Evolutionary conservation across 2,888 invertebrate genomes (phyloP).

Genomic region (Polia nebulosa): DNA sequence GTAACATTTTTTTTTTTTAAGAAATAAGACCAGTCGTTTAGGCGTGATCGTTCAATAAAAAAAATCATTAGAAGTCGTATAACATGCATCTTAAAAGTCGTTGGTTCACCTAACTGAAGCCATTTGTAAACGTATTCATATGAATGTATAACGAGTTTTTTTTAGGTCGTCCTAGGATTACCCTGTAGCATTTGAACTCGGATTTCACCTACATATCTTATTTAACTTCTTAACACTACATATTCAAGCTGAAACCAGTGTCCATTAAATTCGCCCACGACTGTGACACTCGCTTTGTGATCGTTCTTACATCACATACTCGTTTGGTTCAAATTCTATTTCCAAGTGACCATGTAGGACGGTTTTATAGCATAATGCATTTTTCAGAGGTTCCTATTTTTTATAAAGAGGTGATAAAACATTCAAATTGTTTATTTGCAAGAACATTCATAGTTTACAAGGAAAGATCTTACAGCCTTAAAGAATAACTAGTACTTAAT

Average conservation of each 20-base stretch:
- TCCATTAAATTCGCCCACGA: slow-evolving; percentile 5
- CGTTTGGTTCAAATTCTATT: slow-evolving; percentile 8
- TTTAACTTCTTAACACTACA: background rate
- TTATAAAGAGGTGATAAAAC: background rate
- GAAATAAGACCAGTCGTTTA: no score
- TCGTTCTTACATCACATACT: slow-evolving; percentile 19
- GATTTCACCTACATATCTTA: slow-evolving; percentile 20
- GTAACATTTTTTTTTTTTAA: no score
- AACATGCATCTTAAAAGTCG: no score
- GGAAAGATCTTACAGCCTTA: no score
- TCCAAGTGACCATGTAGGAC: slow-evolving; percentile 4
- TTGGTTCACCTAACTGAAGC: no score
- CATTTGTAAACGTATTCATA: background rate
- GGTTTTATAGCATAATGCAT: slow-evolving; percentile 26
- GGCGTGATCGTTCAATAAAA: no score
- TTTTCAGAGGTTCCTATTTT: slow-evolving; percentile 22
- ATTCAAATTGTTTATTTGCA: no score
- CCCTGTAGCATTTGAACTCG: slow-evolving; percentile 14
- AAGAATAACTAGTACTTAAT: no score
- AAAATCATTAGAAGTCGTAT: no score
- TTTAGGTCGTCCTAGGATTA: slow-evolving; percentile 16
- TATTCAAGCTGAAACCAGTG: slow-evolving; percentile 10
- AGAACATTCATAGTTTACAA: no score
- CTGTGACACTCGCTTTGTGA: slow-evolving; percentile 11
- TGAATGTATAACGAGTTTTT: slow-evolving; percentile 4